Conservation (phyloP, 2,888 invertebrate genomes). For the Harpagoxenus sublaevis region DNA sequence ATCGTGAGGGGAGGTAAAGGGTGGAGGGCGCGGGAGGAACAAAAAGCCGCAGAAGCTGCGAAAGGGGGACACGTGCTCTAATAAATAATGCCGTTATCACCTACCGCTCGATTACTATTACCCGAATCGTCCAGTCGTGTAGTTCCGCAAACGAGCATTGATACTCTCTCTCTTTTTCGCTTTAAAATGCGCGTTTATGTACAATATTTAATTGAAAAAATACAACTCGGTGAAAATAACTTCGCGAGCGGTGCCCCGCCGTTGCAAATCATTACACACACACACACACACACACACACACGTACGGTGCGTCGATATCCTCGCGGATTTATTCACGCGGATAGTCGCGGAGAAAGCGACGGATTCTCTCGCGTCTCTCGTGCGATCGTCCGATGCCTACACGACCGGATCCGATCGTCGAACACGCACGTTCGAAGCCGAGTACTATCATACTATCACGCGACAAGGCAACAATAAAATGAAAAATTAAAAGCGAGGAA, state of each 20-base stretch:
- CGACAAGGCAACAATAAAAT: neutral
- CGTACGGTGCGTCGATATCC: neutral
- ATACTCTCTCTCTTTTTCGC: slow-evolving; percentile 12
- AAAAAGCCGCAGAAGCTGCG: neutral
- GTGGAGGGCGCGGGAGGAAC: no score
- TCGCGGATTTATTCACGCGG: neutral
- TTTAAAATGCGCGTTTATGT: slow-evolving; percentile 7
- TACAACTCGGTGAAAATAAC: slow-evolving; percentile 34
- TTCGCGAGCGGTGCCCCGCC: neutral
- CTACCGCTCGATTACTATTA: slow-evolving; percentile 3
- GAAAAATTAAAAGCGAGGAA: neutral
- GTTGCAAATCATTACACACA: neutral
- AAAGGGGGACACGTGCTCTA: neutral
- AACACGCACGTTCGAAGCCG: neutral
- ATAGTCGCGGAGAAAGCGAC: slow-evolving; percentile 1
- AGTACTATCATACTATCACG: neutral
- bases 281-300: no score
- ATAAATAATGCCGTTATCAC: neutral
- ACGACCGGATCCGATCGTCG: neutral
- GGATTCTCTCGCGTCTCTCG: slow-evolving; percentile 11
- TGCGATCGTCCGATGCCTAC: neutral
- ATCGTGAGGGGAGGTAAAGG: neutral
- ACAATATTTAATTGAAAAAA: slow-evolving; percentile 36
- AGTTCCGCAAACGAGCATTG: neutral
- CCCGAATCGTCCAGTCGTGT: slow-evolving; percentile 5